Conservation (phyloP, 2,113 vertebrate genomes). For the Noctilio leporinus region DNA sequence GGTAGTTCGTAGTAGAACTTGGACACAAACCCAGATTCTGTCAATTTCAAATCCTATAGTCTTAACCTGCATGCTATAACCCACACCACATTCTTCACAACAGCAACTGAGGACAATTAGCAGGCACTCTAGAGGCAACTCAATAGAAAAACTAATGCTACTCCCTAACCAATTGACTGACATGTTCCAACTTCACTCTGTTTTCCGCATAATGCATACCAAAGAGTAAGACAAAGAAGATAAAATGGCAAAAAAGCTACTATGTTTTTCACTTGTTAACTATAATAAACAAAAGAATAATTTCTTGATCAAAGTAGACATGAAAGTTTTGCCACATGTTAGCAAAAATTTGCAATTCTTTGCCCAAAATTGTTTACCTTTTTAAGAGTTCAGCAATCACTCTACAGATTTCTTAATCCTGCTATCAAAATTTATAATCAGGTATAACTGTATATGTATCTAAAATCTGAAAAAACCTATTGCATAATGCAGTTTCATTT, state of each 20-base stretch:
- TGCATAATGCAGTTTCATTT: conserved; percentile 46
- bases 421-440: conserved; percentile 37
- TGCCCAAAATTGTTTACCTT: neutral
- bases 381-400: neutral
- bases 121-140: neutral
- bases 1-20: neutral
- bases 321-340: neutral
- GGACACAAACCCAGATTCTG: neutral
- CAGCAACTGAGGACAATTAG: neutral
- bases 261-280: neutral
- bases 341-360: neutral
- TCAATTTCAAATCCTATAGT: neutral
- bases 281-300: neutral
- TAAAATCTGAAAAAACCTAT: conserved; percentile 52
- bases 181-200: neutral
- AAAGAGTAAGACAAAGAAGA: neutral
- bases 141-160: neutral
- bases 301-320: neutral
- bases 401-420: neutral
- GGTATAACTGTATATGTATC: conserved; percentile 40
- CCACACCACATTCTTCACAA: neutral
- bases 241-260: neutral
- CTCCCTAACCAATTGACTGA: neutral
- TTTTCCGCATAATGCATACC: neutral
- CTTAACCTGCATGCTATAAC: neutral